Percentiles rank a stretch among this genome's conserved stretches.
phyloP scores from a whole-genome alignment of 2,888 invertebrate genomes.

The Callyntrura sp. region DNA sequence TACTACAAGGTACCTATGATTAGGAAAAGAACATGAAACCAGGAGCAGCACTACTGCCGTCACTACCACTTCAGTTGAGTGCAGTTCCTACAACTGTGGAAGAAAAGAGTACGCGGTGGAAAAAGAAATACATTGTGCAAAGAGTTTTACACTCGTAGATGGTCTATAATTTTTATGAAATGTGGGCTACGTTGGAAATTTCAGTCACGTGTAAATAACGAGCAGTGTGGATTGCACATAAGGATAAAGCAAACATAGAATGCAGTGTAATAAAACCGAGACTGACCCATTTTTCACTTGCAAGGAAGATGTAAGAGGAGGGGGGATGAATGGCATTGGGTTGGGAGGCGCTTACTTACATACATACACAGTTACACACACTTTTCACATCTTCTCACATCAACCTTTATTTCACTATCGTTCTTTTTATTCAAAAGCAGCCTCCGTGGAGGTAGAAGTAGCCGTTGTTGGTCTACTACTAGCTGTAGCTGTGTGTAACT shows the following conservation, averaged over 20 bases:
- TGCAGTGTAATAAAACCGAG: slow-evolving; percentile 77
- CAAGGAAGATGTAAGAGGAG: slow-evolving; percentile 36
- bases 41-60: not conserved
- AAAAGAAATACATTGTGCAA: slow-evolving; percentile 23
- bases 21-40: not conserved
- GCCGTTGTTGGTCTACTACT: too few relatives aligned
- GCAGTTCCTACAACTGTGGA: not conserved
- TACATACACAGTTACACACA: not conserved
- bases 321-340: slow-evolving; percentile 9
- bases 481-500: not conserved
- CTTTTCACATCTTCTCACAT: slow-evolving; percentile 11
- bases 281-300: slow-evolving; percentile 78
- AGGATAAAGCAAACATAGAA: slow-evolving; percentile 73
- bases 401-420: slow-evolving; percentile 30
- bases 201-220: slow-evolving; percentile 79
- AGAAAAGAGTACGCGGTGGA: not conserved
- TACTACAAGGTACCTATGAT: too few relatives aligned
- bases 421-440: slow-evolving; percentile 44
- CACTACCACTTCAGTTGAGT: slow-evolving; percentile 6
- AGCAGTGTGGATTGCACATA: slow-evolving; percentile 77
- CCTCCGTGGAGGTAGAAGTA: not conserved
- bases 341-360: slow-evolving; percentile 30
- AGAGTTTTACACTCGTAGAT: slow-evolving; percentile 21
- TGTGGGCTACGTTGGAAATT: slow-evolving; percentile 75
- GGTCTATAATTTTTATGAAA: slow-evolving; percentile 76